Evolutionary conservation across 2,113 vertebrate species (phyloP).

Genomic region (Chitala chitala): DNA sequence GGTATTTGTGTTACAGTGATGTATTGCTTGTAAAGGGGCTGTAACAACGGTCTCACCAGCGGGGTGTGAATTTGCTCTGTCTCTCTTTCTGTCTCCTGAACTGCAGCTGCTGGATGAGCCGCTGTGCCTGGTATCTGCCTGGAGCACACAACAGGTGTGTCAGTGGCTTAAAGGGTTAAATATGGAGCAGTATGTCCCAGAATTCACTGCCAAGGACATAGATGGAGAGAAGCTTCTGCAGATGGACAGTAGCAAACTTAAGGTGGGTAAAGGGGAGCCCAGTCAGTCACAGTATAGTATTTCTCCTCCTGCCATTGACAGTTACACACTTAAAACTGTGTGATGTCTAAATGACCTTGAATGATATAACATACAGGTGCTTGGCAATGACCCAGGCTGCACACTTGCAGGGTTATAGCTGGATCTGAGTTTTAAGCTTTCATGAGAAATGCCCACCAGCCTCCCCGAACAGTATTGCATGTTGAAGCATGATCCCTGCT

Average conservation of each 20-base stretch:
- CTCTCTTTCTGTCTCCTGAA: neutral
- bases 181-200: constrained; percentile 73
- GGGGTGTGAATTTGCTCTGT: neutral
- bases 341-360: too few species aligned
- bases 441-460: too few species aligned
- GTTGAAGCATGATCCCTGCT: too few species aligned
- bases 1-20: neutral
- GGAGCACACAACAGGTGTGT: constrained; percentile 80
- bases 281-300: neutral
- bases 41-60: neutral
- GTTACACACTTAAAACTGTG: too few species aligned
- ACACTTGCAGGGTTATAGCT: too few species aligned
- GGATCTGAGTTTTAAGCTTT: too few species aligned
- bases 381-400: too few species aligned
- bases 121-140: constrained; percentile 55
- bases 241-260: constrained; percentile 75
- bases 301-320: too few species aligned
- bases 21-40: neutral
- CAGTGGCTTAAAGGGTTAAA: constrained; percentile 77
- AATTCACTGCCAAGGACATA: constrained; percentile 68
- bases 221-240: constrained; percentile 74
- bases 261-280: constrained; percentile 63
- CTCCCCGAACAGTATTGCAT: too few species aligned
- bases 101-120: constrained; percentile 72
- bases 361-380: too few species aligned